A percentile compares a stretch with the other conserved stretches of the same genome.
phyloP scores from a whole-genome alignment of 2,113 vertebrate genomes.

The Lycocorax pyrrhopterus region DNA sequence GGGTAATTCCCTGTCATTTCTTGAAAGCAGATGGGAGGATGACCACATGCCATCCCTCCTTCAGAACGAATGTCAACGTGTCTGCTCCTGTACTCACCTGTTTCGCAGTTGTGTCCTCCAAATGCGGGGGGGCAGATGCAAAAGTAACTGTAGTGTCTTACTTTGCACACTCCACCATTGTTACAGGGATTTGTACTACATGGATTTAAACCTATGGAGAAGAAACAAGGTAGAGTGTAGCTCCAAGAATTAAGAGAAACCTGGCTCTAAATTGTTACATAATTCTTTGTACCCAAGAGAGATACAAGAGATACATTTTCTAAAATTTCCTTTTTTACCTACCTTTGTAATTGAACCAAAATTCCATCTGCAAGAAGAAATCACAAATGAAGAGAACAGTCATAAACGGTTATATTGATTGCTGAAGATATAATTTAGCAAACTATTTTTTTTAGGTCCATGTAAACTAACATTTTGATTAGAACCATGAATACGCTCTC shows the following conservation, averaged over 20 bases:
- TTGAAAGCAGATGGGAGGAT: neutral
- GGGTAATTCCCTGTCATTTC: neutral
- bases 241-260: neutral
- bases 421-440: neutral
- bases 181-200: conserved; percentile 66
- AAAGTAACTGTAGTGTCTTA: conserved; percentile 21
- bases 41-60: neutral
- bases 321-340: neutral
- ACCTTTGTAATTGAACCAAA: conserved; percentile 84
- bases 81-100: conserved; percentile 40
- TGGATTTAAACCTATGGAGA: conserved; percentile 58
- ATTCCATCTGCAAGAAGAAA: conserved; percentile 78
- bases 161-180: conserved; percentile 71
- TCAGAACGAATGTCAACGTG: neutral
- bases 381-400: neutral
- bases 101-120: conserved; percentile 67
- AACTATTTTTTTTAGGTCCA: neutral
- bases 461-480: neutral
- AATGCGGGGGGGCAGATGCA: conserved; percentile 71
- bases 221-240: neutral
- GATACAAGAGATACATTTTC: neutral
- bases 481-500: neutral
- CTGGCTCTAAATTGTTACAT: neutral
- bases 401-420: neutral
- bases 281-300: neutral